Evolutionary conservation across 1,140 invertebrate species (phyloP).

Genomic region (Pogonus chalceus): DNA sequence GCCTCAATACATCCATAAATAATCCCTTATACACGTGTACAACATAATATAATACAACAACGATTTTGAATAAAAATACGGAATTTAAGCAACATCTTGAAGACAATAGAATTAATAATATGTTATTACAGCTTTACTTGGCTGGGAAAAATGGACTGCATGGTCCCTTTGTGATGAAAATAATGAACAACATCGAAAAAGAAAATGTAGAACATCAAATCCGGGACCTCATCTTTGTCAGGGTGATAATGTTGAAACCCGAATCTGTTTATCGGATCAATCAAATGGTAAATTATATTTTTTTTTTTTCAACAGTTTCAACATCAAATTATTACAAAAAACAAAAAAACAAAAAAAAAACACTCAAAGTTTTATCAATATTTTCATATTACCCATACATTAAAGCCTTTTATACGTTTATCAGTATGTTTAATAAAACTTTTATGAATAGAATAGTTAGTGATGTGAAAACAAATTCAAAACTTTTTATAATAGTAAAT

Average conservation of each 20-base stretch:
- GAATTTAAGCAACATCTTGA: too few species aligned
- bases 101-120: conserved; percentile 12
- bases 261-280: conserved; percentile 45
- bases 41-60: background rate
- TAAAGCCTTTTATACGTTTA: too few species aligned
- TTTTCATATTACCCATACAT: too few species aligned
- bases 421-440: too few species aligned
- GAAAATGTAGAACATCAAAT: conserved; percentile 45
- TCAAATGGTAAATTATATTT: conserved; percentile 28
- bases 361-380: too few species aligned
- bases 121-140: conserved; percentile 38
- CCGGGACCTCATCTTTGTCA: conserved; percentile 48
- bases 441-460: too few species aligned
- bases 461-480: too few species aligned
- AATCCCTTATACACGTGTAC: background rate
- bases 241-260: conserved; percentile 51
- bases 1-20: background rate
- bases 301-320: conserved; percentile 19
- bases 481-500: too few species aligned
- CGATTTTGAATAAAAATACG: background rate
- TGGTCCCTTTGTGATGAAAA: conserved; percentile 60
- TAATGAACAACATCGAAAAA: conserved; percentile 51
- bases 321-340: conserved; percentile 14
- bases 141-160: conserved; percentile 53
- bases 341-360: conserved; percentile 4